phyloP scores from a whole-genome alignment of 2,113 vertebrate genomes.

The Pituophis catenifer region DNA sequence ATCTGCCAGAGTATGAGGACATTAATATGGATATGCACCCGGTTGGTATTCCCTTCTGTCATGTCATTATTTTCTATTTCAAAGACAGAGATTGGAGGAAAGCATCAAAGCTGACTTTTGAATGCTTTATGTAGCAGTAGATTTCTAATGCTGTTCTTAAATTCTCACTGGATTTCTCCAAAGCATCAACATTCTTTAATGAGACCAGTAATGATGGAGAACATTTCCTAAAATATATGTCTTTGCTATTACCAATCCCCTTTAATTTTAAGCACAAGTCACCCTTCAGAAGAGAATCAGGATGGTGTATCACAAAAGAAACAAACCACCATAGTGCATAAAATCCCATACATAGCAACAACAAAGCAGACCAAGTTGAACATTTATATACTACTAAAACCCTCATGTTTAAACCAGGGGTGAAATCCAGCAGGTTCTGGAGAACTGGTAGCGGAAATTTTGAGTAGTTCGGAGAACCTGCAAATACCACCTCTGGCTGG shows the following conservation, averaged over 20 bases:
- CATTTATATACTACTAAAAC: background rate
- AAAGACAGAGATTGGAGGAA: conserved; percentile 36
- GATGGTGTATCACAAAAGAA: background rate
- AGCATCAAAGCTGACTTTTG: conserved; percentile 8
- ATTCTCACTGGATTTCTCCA: background rate
- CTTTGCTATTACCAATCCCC: background rate
- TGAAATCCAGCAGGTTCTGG: no score
- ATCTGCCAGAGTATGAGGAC: conserved; percentile 37
- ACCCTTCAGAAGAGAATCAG: background rate
- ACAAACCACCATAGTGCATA: background rate
- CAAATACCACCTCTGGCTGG: no score
- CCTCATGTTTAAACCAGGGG: background rate
- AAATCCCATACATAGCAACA: background rate
- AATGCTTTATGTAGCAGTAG: conserved; percentile 36
- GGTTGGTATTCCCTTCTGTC: conserved; percentile 65
- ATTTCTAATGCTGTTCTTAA: background rate
- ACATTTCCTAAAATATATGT: background rate
- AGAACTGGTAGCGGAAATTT: no score
- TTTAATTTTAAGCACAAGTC: background rate
- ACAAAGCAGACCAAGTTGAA: background rate
- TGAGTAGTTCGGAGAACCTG: no score
- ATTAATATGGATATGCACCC: conserved; percentile 50
- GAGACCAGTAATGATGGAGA: background rate
- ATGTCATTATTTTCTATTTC: conserved; percentile 56
- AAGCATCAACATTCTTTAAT: background rate